phyloP scores from a whole-genome alignment of 1,140 invertebrate genomes.

The Pogonomyrmex californicus region DNA sequence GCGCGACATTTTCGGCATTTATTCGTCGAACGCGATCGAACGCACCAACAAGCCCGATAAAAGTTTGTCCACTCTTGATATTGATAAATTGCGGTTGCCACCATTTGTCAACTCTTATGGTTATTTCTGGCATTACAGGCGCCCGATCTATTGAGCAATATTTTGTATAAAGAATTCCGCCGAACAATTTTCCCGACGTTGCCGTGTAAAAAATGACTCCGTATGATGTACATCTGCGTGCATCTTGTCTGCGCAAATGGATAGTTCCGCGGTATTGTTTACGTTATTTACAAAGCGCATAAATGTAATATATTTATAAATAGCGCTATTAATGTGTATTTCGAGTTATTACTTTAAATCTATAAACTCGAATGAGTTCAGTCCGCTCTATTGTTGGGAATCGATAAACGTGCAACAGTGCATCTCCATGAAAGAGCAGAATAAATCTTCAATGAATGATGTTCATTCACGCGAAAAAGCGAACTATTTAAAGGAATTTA shows the following conservation, averaged over 20 bases:
- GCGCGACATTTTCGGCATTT: constrained; percentile 27
- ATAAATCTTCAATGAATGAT: constrained; percentile 64
- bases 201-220: constrained; percentile 13
- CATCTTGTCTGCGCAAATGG: not conserved
- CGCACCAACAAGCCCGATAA: constrained; percentile 48
- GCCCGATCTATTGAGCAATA: constrained; percentile 37
- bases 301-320: constrained; percentile 3
- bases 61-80: constrained; percentile 56
- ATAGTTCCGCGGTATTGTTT: not conserved
- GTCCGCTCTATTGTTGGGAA: constrained; percentile 44
- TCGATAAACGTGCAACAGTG: constrained; percentile 53
- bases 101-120: constrained; percentile 54
- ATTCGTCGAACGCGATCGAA: constrained; percentile 31
- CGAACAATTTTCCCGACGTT: constrained; percentile 21
- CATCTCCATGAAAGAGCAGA: constrained; percentile 51
- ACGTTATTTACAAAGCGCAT: constrained; percentile 11
- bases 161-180: constrained; percentile 27
- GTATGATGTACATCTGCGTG: not conserved
- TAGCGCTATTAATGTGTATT: constrained; percentile 23
- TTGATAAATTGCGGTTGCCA: constrained; percentile 50
- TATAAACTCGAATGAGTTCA: constrained; percentile 41
- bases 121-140: constrained; percentile 42
- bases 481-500: constrained; percentile 61
- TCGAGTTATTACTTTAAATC: constrained; percentile 1
- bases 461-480: constrained; percentile 50